Evolutionary conservation across 2,113 vertebrate species (phyloP).

Genomic region (Morone saxatilis): DNA sequence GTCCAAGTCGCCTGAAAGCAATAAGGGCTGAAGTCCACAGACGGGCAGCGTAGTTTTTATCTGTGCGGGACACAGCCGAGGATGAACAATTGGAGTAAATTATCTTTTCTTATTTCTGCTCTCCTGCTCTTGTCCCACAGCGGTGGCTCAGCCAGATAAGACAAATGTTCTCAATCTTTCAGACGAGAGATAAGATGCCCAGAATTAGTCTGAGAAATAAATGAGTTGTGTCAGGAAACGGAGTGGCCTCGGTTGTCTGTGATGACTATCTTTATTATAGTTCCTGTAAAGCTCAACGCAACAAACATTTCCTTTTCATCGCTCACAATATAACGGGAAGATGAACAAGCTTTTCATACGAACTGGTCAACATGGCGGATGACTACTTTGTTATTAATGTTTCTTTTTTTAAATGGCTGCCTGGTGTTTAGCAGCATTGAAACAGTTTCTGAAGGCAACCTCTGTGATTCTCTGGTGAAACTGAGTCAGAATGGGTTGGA

Average conservation of each 20-base stretch:
- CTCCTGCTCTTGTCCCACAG: background rate
- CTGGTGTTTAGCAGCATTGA: too few relatives aligned
- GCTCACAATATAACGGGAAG: too few relatives aligned
- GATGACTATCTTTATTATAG: background rate
- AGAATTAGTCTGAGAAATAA: constrained; percentile 7
- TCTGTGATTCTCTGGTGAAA: too few relatives aligned
- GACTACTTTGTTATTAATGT: too few relatives aligned
- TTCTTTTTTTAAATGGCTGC: too few relatives aligned
- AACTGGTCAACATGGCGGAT: too few relatives aligned
- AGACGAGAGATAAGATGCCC: background rate
- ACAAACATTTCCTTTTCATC: too few relatives aligned
- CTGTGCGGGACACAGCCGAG: background rate
- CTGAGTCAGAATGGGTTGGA: too few relatives aligned
- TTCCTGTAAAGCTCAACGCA: too few relatives aligned
- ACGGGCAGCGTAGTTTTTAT: background rate
- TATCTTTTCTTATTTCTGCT: background rate
- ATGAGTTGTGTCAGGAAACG: background rate
- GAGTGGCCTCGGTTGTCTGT: background rate
- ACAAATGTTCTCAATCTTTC: background rate
- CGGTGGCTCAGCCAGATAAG: constrained; percentile 11
- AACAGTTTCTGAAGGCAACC: too few relatives aligned
- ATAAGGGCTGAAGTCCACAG: background rate
- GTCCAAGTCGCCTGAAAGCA: background rate
- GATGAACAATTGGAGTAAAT: constrained; percentile 9
- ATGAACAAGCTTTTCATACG: too few relatives aligned